Evolutionary conservation across 2,888 invertebrate species (phyloP).

Genomic region (Dioctria rufipes): DNA sequence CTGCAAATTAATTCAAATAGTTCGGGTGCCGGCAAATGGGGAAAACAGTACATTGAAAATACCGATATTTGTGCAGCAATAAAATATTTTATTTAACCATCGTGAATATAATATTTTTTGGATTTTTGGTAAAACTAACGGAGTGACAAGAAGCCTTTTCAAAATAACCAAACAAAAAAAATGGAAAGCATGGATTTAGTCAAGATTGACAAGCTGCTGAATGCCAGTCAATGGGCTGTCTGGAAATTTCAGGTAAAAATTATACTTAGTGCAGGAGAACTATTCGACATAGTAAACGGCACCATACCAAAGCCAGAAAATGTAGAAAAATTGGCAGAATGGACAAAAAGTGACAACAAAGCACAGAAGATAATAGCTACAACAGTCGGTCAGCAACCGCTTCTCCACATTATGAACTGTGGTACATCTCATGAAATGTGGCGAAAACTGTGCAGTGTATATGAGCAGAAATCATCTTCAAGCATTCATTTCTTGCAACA

Average conservation of each 20-base stretch:
- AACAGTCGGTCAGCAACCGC: constrained; percentile 37
- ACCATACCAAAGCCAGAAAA: not conserved
- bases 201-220: constrained; percentile 49
- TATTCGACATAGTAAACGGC: constrained; percentile 40
- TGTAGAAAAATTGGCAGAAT: not conserved
- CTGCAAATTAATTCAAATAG: not conserved
- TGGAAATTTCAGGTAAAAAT: constrained; percentile 47
- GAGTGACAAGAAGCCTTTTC: too few species aligned
- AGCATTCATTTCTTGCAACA: constrained; percentile 46
- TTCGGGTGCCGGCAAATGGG: not conserved
- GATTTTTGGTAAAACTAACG: not conserved
- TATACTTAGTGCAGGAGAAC: constrained; percentile 45
- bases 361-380: constrained; percentile 52
- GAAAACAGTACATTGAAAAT: not conserved
- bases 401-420: constrained; percentile 53
- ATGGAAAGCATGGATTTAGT: constrained; percentile 44
- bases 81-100: too few species aligned
- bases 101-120: not conserved
- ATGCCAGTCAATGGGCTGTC: constrained; percentile 47
- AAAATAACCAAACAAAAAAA: not conserved
- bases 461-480: constrained; percentile 44
- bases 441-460: constrained; percentile 18
- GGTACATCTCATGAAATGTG: constrained; percentile 10
- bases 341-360: constrained; percentile 35
- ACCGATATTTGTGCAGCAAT: not conserved